Evolutionary conservation across 2,888 invertebrate species (phyloP), one percentile per base, ranked within the genome.

Genomic region (Branchipolynoe longqiensis): DNA sequence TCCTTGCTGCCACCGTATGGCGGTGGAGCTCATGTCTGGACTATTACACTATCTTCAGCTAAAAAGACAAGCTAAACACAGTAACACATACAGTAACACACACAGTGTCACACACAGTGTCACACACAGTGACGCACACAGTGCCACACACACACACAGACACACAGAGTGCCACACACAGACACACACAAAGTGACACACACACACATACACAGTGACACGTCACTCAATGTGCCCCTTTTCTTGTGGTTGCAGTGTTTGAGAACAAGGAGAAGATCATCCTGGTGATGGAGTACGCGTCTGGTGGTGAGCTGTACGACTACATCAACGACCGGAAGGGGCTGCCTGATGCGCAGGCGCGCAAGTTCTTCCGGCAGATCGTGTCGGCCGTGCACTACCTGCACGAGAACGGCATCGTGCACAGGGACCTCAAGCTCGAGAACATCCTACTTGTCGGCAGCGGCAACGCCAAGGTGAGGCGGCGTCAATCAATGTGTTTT

Each of bases 181-280:
- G n/a, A n/a, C n/a, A n/a, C n/a, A n/a, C n/a, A n/a, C n/a, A n/a
- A n/a, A n/a, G n/a, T n/a, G n/a, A n/a, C n/a, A n/a, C n/a, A n/a
- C n/a, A n/a, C n/a, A n/a, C n/a, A 8, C 48, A 48, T 12, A 48
- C 48, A 48, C 18, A 18, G 18, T 48, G 48, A 8, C 48, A 48
- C 8, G 48, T 12, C 48, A 48, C 18, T 48, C 18, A 48, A 8
- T 48, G 18, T 48, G 48, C 18, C 18, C n/a, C n/a, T n/a, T 69
- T 69, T 69, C 36, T 33, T 6, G 4, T 69, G 38, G 28, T 95
- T 95, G 89, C 95, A 98, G 99, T 99, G 91, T 99, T 99, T 95
- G 99, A 99, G 95, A 99, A 99, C 95, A 96, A 97, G 92, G 99
- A 99, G 94, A 98, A 99, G 95, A 99, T 99, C 96, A 98, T 99